Base-by-base conservation (phyloP, 1,140 invertebrate species). In the Coptotermes formosanus region DNA sequence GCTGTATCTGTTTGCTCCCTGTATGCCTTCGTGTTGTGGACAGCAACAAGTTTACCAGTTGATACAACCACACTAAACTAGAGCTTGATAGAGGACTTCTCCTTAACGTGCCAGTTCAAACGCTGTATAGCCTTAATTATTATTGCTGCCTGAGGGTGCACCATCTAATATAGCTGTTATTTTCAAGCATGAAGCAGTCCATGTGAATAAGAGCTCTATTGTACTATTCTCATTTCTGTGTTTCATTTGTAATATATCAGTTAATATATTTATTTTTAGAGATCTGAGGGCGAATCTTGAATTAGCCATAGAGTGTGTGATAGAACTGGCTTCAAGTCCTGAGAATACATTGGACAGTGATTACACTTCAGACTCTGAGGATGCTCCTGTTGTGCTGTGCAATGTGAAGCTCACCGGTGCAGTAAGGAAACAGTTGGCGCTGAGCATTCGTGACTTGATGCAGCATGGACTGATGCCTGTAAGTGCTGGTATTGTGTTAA, bases 221-320 rank as follows among this genome's bases (percentile, higher is more conserved):
- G 14, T 12, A 55, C 19, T 55, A 1, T 21, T 21, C 14, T 16
- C 19, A 55, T 19, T 4, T 21, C 52, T 19, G 19, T 9, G 3
- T 55, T 55, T 85, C 38, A 82, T n/a, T 59, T 85, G n/a, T 85
- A 82, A 38, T 82, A 19, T 82, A 19, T 44, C 23, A 45, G 19
- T 55, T 55, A 19, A 19, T 16, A 55, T 21, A 38, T 86, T 86
- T 14, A 64, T 86, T 89, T 88, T 89, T 90, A 96, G 96, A 0
- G 98, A 99, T 91, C 91, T 99, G 23, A 92, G 98, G 89, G 98
- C 98, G 4, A 94, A 96, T 88, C 90, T 99, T 38, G 98, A 99
- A 91, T 93, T 99, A 88, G 96, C 97, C 6, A 95, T 99, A 38
- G 94, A 95, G 88, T 93, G 95, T 87, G 95, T 98, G 43, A 90